Base-by-base conservation (phyloP, 2,888 invertebrate species). In the Empis livida region DNA sequence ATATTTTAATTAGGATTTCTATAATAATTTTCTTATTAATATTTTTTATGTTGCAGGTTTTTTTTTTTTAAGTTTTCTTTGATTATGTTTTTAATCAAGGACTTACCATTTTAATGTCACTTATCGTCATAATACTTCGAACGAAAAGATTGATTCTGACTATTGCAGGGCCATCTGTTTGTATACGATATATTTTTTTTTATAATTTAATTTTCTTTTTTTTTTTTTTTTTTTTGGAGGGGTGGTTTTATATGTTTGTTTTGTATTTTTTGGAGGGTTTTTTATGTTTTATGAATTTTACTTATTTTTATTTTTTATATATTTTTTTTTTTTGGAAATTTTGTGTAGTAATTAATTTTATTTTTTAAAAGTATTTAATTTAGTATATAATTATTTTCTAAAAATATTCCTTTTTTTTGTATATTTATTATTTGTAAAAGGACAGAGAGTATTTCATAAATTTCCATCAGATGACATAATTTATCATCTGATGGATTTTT, bases 61-160 rank as follows among this genome's bases (percentile, higher is more conserved):
- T 42, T 27, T 10, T 15, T 46, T 38, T 43, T 39, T 44, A n/a
- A n/a, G n/a, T n/a, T n/a, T n/a, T n/a, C n/a, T n/a, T n/a, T n/a
- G n/a, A n/a, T n/a, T n/a, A n/a, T 32, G 16, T 44, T 31, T 46
- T 43, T 35, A 11, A 44, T 49, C 46, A 46, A 55, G 50, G 71
- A 89, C 92, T 92, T 87, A 95, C 95, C 94, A 95, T 95, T 79
- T 93, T 93, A 75, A 90, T 93, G 82, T 95, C 95, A 83, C 93
- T 94, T 78, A 95, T 95, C 71, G 93, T 93, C 71, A 90, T 89
- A 71, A 95, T 91, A 84, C 88, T 92, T 80, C 95, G 80, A 74
- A 95, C 90, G 84, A 92, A 92, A 78, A 93, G 85, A 85, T 95
- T 95, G 74, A 95, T 90, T 78, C 83, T 85, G 75, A 95, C 94